Percentiles rank a stretch among this genome's conserved stretches.
These are phyloP conservation scores for Phaenicophaeus curvirostris DNA, from an alignment of 2,797 vertebrate species.

Conservation along the genomic window DNA sequence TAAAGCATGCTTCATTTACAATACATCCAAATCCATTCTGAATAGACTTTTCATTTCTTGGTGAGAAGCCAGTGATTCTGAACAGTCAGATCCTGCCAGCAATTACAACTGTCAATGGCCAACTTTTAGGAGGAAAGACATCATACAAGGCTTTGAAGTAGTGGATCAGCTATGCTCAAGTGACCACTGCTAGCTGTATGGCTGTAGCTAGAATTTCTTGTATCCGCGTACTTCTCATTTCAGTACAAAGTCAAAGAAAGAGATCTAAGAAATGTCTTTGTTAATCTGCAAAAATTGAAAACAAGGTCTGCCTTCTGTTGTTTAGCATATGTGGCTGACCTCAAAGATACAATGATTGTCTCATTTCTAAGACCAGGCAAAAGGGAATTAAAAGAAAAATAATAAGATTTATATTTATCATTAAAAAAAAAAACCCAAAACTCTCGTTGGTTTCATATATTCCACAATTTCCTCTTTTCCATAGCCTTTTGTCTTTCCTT, in stretches of 20 bases:
- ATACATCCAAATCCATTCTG: conserved; percentile 24
- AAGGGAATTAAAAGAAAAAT: not conserved
- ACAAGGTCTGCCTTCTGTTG: not conserved
- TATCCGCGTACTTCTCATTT: not conserved
- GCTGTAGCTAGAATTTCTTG: not conserved
- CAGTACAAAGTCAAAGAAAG: not conserved
- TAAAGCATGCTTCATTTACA: conserved; percentile 44
- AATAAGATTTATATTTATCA: not conserved
- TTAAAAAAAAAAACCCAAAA: not conserved
- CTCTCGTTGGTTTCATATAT: not conserved
- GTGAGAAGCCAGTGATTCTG: conserved; percentile 51
- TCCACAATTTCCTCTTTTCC: not conserved
- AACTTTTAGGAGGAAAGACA: not conserved
- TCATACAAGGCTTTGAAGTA: conserved; percentile 31
- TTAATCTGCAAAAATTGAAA: not conserved
- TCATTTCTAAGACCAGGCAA: not conserved
- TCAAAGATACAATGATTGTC: not conserved
- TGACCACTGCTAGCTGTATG: not conserved
- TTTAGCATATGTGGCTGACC: not conserved
- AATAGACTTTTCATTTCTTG: conserved; percentile 9
- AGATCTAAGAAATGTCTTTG: not conserved
- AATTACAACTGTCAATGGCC: not conserved
- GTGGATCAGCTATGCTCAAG: conserved; percentile 28
- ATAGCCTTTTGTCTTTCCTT: not conserved
- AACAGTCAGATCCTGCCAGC: conserved; percentile 33